Conservation (phyloP, 1,140 invertebrate genomes). For the Drosophila burlai region DNA sequence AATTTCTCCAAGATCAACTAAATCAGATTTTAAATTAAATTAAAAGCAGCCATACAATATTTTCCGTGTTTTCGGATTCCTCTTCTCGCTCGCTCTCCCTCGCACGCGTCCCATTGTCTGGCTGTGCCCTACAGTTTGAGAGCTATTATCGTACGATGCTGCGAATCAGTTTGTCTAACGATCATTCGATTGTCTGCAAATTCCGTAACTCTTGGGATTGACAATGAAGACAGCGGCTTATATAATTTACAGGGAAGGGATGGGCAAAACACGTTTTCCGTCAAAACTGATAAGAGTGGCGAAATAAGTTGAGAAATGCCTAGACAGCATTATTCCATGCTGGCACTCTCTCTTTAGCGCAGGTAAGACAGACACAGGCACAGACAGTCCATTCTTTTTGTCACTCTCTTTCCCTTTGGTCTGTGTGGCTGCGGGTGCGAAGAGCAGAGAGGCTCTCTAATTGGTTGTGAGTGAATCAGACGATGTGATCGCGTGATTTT, state of each 20-base stretch:
- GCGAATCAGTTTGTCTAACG: constrained; percentile 15
- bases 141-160: constrained; percentile 69
- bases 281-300: constrained; percentile 23
- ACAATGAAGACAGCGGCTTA: background rate
- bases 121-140: constrained; percentile 57
- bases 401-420: constrained; percentile 11
- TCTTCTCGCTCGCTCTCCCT: background rate
- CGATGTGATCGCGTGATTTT: constrained; percentile 77
- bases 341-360: constrained; percentile 4
- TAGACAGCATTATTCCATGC: constrained; percentile 21
- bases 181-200: constrained; percentile 6
- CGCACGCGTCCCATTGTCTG: constrained; percentile 36
- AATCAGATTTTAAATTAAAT: background rate
- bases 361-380: constrained; percentile 4
- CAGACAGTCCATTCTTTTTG: constrained; percentile 14
- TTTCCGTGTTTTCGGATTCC: constrained; percentile 3
- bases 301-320: constrained; percentile 24
- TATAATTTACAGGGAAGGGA: constrained; percentile 17
- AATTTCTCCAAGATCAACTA: background rate
- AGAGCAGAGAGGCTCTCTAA: constrained; percentile 47
- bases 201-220: background rate
- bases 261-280: constrained; percentile 9
- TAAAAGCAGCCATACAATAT: background rate
- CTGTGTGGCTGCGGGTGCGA: constrained; percentile 24
- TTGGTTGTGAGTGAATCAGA: constrained; percentile 71